Base-by-base conservation (phyloP, 1,140 invertebrate species). In the Hetaerina americana region DNA sequence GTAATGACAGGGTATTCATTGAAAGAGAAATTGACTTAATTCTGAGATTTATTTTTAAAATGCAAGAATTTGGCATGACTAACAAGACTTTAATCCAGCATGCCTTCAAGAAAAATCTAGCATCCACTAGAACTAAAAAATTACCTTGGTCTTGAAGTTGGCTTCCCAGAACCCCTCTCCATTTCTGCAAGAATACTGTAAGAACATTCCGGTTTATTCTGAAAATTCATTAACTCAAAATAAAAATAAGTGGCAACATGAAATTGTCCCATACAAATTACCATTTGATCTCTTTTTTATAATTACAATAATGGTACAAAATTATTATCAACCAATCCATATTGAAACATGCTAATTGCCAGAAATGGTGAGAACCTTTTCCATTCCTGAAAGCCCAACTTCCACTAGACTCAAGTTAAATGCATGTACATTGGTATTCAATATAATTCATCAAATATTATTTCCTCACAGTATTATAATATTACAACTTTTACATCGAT, bases 71-170 rank as follows among this genome's bases (percentile, higher is more conserved):
- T 57, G 40, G 40, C 40, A 57, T 57, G 40, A 57, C 15, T 57
- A 18, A 57, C 15, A 57, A n/a, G 22, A 5, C 15, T 57, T 57
- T 5, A 57, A 18, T n/a, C 40, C 40, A 57, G 22, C 40, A 57
- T 57, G 40, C 40, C 40, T 57, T 57, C 22, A n/a, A 57, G 15
- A 57, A 57, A 1, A 57, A 57, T 57, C 40, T 57, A 57, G 40
- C 40, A 57, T 57, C 40, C 40, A 57, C 40, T 57, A 57, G 40
- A 57, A 57, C 40, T 57, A 57, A 57, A 57, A 73, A 28, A 72
- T 70, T 70, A 73, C n/a, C 31, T 66, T 66, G 40, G 72, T 68
- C 68, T 70, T 70, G 31, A 66, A 66, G 26, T 69, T 69, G 68
- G 68, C 68, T 69, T 69, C 68, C 68, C 68, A 27, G 68, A 69